Conservation (phyloP, 2,113 vertebrate species). For the Pluvianellus socialis region DNA sequence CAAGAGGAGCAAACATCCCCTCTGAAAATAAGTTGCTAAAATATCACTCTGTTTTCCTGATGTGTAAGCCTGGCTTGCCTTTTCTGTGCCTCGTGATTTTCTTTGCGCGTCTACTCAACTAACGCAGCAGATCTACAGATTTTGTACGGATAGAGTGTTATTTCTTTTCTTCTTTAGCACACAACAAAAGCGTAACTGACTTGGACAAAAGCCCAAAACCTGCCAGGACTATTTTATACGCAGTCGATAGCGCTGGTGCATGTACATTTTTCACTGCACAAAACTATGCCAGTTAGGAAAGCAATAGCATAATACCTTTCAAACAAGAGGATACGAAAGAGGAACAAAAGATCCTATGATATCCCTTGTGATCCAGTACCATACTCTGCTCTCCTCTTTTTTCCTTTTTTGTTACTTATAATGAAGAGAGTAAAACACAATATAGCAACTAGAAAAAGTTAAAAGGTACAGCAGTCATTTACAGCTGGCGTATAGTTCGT, state of each 20-base stretch:
- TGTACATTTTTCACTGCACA: background rate
- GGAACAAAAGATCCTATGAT: background rate
- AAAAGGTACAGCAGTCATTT: background rate
- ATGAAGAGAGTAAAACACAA: background rate
- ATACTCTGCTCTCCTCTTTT: background rate
- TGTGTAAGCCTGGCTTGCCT: background rate
- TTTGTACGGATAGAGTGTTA: background rate
- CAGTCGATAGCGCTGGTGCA: background rate
- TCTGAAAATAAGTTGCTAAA: constrained; percentile 2
- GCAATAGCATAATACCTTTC: background rate
- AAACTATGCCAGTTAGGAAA: background rate
- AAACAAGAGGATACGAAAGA: background rate
- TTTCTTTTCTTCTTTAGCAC: background rate
- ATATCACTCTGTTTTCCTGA: background rate
- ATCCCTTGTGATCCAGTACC: background rate
- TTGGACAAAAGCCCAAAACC: background rate
- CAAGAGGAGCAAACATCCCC: background rate
- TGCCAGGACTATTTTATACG: background rate
- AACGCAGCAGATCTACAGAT: background rate
- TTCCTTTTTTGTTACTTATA: background rate
- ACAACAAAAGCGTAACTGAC: background rate
- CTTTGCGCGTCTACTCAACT: background rate
- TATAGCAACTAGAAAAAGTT: background rate
- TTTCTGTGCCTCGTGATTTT: background rate
- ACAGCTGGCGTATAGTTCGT: background rate